Base-by-base conservation (phyloP, 2,888 invertebrate species). In the Cataglyphis livida region DNA sequence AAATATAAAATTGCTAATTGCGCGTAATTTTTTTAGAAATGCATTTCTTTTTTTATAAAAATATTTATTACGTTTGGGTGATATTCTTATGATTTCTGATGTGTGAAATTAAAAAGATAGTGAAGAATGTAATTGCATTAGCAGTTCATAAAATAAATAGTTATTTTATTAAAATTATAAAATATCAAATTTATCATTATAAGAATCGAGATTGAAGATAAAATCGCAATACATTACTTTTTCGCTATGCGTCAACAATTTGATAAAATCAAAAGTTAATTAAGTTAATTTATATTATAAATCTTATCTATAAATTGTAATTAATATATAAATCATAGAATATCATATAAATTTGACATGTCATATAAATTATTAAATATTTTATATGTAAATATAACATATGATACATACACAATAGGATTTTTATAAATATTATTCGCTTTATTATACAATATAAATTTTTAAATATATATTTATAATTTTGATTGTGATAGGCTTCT, bases 161-260 rank as follows among this genome's bases (percentile, higher is more conserved):
- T 54, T 51, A 25, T 51, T 75, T 64, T 64, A 75, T 64, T 51
- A 0, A 62, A 65, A 64, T 32, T 38, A 12, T 75, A 38, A 54
- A 75, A 75, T 76, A 54, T 41, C n/a, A n/a, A n/a, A 76, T 28
- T 76, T 12, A 57, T 76, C 38, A 54, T 28, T 65, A 57, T 54
- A n/a, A 48, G 7, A 57, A 66, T 66, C 28, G 10, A 10, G 15
- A 9, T 28, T 76, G 1, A 76, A 65, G 76, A 76, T 76, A 76
- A 76, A 66, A 76, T 76, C 65, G n/a, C 65, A 41, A 41, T 65
- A 57, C 15, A 76, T 76, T 57, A 76, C 38, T 65, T 76, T 65
- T 76, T 54, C 15, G 15, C 9, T 35, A 28, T 41, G 51, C 44
- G 35, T 75, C 75, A 75, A 54, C 66, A 54, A 65, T 38, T 38